These are phyloP conservation scores for Heliconius eleuchia DNA, from an alignment of 1,140 invertebrate genomes.

Conservation along the genomic window DNA sequence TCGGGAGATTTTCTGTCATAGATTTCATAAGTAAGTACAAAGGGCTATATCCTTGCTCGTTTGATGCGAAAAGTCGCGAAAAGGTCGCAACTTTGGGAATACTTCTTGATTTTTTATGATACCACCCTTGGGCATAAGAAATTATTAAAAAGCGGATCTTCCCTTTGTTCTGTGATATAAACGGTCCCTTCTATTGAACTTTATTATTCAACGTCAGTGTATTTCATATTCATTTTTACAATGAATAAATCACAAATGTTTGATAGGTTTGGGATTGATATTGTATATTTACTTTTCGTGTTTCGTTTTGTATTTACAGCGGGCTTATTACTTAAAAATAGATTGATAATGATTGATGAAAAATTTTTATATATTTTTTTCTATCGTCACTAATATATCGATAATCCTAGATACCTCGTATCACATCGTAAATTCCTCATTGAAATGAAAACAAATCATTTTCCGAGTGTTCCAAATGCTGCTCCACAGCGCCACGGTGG, in stretches of 20 bases:
- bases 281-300: neutral
- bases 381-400: too few relatives aligned
- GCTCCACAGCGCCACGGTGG: too few relatives aligned
- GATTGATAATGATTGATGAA: neutral
- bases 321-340: neutral
- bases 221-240: conserved; percentile 30
- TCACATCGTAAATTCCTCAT: too few relatives aligned
- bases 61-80: conserved; percentile 34
- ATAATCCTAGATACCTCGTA: too few relatives aligned
- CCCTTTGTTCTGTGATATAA: conserved; percentile 38
- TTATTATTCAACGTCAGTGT: conserved; percentile 28
- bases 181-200: conserved; percentile 18
- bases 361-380: too few relatives aligned
- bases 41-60: conserved; percentile 23
- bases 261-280: conserved; percentile 15
- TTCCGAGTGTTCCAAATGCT: too few relatives aligned
- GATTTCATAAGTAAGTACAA: conserved; percentile 32
- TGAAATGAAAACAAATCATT: too few relatives aligned
- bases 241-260: conserved; percentile 31
- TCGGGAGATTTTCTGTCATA: conserved; percentile 33
- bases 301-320: neutral
- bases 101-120: conserved; percentile 41
- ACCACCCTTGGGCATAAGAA: conserved; percentile 37
- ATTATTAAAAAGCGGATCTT: conserved; percentile 41
- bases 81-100: conserved; percentile 44